Percentiles rank a stretch among this genome's conserved stretches.
These are phyloP conservation scores for Dynastes maya DNA, from an alignment of 2,888 invertebrate genomes.

Conservation along the genomic window DNA sequence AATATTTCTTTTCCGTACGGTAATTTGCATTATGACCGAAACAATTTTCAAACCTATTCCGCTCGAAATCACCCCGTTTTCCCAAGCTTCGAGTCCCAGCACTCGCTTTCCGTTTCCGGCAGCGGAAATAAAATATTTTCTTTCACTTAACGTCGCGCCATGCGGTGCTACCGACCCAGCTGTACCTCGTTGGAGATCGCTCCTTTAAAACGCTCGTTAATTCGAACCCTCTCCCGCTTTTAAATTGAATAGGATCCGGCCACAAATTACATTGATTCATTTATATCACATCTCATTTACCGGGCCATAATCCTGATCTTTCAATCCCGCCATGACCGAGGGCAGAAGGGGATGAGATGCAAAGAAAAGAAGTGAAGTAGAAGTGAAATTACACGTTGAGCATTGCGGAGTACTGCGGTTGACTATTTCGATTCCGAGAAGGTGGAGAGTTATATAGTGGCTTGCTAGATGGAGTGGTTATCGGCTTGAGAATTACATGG, in stretches of 20 bases:
- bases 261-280: constrained; percentile 52
- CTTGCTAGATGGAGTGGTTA: no score
- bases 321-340: constrained; percentile 8
- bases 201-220: not conserved
- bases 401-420: no score
- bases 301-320: constrained; percentile 42
- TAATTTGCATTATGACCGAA: no score
- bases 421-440: no score
- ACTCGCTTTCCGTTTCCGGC: not conserved
- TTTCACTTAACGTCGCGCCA: not conserved
- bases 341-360: not conserved
- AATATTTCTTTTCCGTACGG: no score
- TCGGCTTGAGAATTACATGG: no score
- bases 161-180: not conserved
- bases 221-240: constrained; percentile 29
- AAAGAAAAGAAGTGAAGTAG: not conserved
- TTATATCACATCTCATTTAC: constrained; percentile 52
- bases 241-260: constrained; percentile 50
- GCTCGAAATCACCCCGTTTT: no score
- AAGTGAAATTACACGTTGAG: not conserved
- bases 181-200: not conserved
- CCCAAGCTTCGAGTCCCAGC: no score
- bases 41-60: no score
- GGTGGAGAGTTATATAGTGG: no score
- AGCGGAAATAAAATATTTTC: constrained; percentile 24